These are phyloP conservation scores for Chesias legatella DNA, from an alignment of 2,888 invertebrate genomes.

Conservation along the genomic window DNA sequence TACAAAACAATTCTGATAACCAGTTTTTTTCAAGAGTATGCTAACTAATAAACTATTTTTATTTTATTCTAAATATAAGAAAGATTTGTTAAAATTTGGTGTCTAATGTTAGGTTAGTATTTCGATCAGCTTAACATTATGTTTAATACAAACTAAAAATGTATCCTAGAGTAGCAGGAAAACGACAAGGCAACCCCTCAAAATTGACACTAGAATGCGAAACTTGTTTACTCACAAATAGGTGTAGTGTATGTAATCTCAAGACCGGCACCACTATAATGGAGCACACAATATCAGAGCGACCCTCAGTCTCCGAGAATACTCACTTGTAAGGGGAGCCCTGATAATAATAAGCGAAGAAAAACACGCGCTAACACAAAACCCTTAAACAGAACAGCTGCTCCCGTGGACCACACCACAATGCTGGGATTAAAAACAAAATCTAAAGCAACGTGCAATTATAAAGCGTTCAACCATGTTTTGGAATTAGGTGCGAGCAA, in stretches of 20 bases:
- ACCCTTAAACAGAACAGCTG: conserved; percentile 74
- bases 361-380: conserved; percentile 63
- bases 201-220: conserved; percentile 41
- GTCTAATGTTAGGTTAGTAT: conserved; percentile 15
- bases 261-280: conserved; percentile 61
- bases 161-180: conserved; percentile 39
- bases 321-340: conserved; percentile 62
- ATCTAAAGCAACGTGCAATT: conserved; percentile 53
- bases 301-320: conserved; percentile 57
- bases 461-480: conserved; percentile 51
- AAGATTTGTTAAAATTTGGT: too few species aligned
- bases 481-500: conserved; percentile 56
- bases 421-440: conserved; percentile 67
- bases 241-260: conserved; percentile 60
- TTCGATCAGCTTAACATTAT: conserved; percentile 39
- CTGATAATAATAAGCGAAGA: conserved; percentile 66
- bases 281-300: conserved; percentile 60
- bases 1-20: too few species aligned
- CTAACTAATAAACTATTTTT: too few species aligned
- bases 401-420: conserved; percentile 48
- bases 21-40: too few species aligned
- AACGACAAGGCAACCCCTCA: conserved; percentile 53
- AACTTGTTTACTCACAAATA: conserved; percentile 71
- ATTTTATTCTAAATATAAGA: too few species aligned
- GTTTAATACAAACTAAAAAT: conserved; percentile 33